Conservation (phyloP, 2,888 invertebrate genomes). For the Ferdinandea cuprea region DNA sequence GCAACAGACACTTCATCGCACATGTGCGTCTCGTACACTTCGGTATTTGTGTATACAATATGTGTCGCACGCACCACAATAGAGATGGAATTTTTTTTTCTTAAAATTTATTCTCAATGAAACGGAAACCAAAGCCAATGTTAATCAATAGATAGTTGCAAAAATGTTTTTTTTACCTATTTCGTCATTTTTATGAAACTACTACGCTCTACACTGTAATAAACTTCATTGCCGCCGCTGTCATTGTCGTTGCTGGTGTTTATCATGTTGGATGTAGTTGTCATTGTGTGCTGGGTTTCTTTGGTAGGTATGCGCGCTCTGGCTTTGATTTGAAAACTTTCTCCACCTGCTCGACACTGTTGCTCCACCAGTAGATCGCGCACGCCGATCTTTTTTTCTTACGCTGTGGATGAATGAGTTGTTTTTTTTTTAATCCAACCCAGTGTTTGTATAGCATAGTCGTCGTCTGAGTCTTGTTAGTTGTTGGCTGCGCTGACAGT, state of each 20-base stretch:
- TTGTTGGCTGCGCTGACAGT: background rate
- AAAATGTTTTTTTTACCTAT: background rate
- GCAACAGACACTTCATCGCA: background rate
- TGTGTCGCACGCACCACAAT: background rate
- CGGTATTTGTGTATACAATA: background rate
- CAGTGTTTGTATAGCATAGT: slow-evolving; percentile 19
- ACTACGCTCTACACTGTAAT: background rate
- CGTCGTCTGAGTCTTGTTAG: slow-evolving; percentile 4
- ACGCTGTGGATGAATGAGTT: slow-evolving; percentile 40
- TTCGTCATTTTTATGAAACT: slow-evolving; percentile 10
- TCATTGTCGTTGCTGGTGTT: slow-evolving; percentile 4
- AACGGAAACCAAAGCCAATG: background rate
- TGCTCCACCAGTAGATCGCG: slow-evolving; percentile 50
- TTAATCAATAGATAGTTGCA: background rate
- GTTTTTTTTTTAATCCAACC: slow-evolving; percentile 48
- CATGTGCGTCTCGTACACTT: background rate
- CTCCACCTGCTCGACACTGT: slow-evolving; percentile 60
- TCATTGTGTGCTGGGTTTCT: slow-evolving; percentile 10
- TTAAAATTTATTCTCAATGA: background rate
- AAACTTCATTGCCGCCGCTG: slow-evolving; percentile 12
- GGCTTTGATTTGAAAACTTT: slow-evolving; percentile 60
- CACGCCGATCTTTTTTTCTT: slow-evolving; percentile 35
- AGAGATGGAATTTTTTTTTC: background rate
- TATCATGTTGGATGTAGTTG: slow-evolving; percentile 2
- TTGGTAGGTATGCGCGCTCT: slow-evolving; percentile 29